Evolutionary conservation across 2,113 vertebrate genomes (phyloP), one percentile per base, ranked within the genome.

Genomic region (Eretmodus cyanostictus): DNA sequence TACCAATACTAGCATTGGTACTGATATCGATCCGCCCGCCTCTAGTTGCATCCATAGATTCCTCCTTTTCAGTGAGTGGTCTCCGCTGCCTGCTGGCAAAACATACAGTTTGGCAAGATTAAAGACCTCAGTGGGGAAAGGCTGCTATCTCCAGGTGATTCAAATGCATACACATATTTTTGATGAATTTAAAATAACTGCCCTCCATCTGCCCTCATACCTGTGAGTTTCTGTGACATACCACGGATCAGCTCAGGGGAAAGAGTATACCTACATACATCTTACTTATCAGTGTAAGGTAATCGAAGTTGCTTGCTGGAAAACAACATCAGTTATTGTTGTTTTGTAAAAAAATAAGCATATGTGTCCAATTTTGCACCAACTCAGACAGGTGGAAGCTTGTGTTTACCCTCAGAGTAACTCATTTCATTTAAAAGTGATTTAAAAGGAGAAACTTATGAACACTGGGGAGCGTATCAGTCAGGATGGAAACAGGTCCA

Each of bases 391-490:
- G 63, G 11, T 40, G 36, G 63, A 68, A 3, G 7, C 63, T 40
- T 22, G 34, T 68, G 63, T 68, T 68, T 68, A 22, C 34, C 63
- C 34, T 40, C 63, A 68, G 34, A 40, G 17, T 68, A 12, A 68
- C 63, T 68, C 34, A 38, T 66, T 13, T 66, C 0, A 31, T 61
- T 61, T 61, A 34, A 61, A 61, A 4, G 0, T 61, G 19, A 68
- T 38, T 66, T 66, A 68, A 68, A 40, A 40, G 34, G 2, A 40
- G 63, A 40, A 38, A 22, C 1, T 0, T 2, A 22, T 68, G 34
- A 38, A 0, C 63, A 24, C 36, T 13, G 63, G n/a, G 63, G 19
- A 68, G 7, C 63, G 0, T 22, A 40, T 68, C 34, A 68, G 63
- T 40, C 34, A 14, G 63, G 63, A 40, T 68, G 36, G 36, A 38